These are phyloP conservation scores for Xenus cinereus DNA, from an alignment of 2,113 vertebrate genomes.

Conservation along the genomic window DNA sequence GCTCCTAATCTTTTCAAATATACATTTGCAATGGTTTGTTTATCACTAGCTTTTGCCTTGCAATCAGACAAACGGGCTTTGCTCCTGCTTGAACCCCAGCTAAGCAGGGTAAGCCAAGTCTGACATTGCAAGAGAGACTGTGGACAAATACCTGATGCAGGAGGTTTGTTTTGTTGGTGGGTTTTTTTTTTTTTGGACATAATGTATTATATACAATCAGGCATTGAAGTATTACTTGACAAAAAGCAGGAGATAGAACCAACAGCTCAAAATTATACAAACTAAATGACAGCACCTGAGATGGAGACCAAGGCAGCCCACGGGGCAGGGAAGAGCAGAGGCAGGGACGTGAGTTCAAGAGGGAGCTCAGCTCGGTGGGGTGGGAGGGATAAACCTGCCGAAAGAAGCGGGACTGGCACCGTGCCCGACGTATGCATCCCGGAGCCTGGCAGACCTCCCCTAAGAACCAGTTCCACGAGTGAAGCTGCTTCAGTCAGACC, in stretches of 20 bases:
- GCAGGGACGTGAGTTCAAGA: fast-evolving
- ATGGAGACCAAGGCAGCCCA: fast-evolving
- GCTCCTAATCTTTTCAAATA: slow-evolving; percentile 1
- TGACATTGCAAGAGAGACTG: not conserved
- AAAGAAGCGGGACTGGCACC: not conserved
- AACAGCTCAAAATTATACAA: not conserved
- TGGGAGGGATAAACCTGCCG: not conserved
- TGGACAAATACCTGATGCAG: not conserved
- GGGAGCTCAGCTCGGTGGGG: not conserved
- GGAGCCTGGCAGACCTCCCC: not conserved
- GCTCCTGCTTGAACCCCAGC: not conserved
- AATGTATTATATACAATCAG: not conserved
- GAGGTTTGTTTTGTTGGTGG: not conserved
- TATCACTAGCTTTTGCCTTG: not conserved
- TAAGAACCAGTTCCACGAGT: not conserved
- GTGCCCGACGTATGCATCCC: fast-evolving
- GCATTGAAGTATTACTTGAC: not conserved
- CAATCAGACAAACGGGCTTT: not conserved
- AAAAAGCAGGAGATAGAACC: not conserved
- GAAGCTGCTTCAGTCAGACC: fast-evolving
- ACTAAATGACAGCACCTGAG: not conserved
- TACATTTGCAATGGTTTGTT: not conserved
- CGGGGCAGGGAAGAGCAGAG: not conserved
- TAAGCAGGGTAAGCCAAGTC: not conserved
- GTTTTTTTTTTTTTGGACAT: not conserved